phyloP scores from a whole-genome alignment of 1,140 invertebrate species.

The Drosophila busckii region DNA sequence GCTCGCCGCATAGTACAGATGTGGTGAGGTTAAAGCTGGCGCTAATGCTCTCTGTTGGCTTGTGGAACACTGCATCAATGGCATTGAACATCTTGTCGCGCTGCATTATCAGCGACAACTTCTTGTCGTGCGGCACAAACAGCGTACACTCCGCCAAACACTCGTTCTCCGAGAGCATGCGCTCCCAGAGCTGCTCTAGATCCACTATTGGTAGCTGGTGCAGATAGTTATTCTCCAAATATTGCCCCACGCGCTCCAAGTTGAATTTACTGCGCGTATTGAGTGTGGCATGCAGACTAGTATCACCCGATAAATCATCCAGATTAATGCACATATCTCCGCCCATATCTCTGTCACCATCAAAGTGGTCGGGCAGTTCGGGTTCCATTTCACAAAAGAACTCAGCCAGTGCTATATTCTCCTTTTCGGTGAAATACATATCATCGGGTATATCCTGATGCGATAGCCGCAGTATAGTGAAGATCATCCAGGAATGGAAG shows the following conservation, averaged over 20 bases:
- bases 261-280: constrained; percentile 84
- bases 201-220: constrained; percentile 82
- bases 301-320: not conserved
- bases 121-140: constrained; percentile 87
- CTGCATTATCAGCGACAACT: constrained; percentile 90
- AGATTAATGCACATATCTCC: not conserved
- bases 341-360: constrained; percentile 10
- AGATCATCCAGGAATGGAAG: constrained; percentile 93
- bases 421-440: constrained; percentile 91
- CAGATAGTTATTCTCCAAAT: constrained; percentile 85
- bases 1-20: constrained; percentile 79
- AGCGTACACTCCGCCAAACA: constrained; percentile 84
- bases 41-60: constrained; percentile 83
- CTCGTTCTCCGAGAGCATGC: constrained; percentile 86
- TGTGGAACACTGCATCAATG: constrained; percentile 85
- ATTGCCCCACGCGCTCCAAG: constrained; percentile 94
- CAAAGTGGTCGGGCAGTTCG: constrained; percentile 35
- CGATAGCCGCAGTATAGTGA: constrained; percentile 89
- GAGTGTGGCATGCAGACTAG: not conserved
- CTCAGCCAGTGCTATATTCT: constrained; percentile 92
- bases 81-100: constrained; percentile 85
- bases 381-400: constrained; percentile 81
- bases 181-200: constrained; percentile 87
- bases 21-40: constrained; percentile 81
- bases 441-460: constrained; percentile 91